Evolutionary conservation across 2,113 vertebrate genomes (phyloP).

Genomic region (Salvelinus alpinus): DNA sequence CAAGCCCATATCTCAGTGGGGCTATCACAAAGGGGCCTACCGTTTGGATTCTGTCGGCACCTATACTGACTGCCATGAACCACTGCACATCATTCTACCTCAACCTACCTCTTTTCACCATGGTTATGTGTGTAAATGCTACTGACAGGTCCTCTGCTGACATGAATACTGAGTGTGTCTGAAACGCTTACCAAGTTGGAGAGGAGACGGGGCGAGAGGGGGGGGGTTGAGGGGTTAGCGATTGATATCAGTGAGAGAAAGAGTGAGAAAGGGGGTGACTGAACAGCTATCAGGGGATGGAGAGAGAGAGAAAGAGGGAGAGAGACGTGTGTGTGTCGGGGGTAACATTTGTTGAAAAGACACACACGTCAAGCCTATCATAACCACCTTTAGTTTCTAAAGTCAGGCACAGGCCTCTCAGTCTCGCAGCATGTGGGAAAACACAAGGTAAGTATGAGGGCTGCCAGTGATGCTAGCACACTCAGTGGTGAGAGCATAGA

Average conservation of each 20-base stretch:
- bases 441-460: neutral
- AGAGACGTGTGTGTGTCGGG: constrained; percentile 27
- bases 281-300: constrained; percentile 23
- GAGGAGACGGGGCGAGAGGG: neutral
- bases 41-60: constrained; percentile 27
- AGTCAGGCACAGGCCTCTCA: constrained; percentile 38
- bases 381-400: constrained; percentile 49
- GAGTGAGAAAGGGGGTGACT: neutral
- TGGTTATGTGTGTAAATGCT: constrained; percentile 60
- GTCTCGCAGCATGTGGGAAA: constrained; percentile 24
- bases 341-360: constrained; percentile 52
- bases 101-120: constrained; percentile 57
- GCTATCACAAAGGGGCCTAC: constrained; percentile 28
- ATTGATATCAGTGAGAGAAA: constrained; percentile 27
- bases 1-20: constrained; percentile 4
- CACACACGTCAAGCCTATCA: constrained; percentile 52
- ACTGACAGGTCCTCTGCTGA: constrained; percentile 46
- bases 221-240: constrained; percentile 1
- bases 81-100: constrained; percentile 49
- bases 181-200: constrained; percentile 11
- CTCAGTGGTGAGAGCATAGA: neutral
- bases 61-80: constrained; percentile 45
- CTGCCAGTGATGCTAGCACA: neutral
- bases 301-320: too few relatives aligned
- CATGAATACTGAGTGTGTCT: constrained; percentile 58